Base-by-base conservation (phyloP, 2,888 invertebrate species). In the Piscicola geometra region DNA sequence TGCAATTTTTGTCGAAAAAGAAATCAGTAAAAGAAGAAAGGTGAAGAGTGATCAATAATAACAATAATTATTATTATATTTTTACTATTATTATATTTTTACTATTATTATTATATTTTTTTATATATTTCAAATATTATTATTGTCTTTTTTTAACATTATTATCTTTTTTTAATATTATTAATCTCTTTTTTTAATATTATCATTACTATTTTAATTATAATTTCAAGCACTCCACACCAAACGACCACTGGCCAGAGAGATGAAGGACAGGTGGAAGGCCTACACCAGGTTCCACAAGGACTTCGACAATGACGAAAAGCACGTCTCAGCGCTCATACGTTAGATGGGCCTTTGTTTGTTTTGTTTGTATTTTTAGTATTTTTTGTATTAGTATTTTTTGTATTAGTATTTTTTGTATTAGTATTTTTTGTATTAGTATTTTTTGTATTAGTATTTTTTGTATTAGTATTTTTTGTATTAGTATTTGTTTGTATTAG, bases 1-100 rank as follows among this genome's bases (percentile, higher is more conserved):
- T 33, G 52, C 25, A 35, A 18, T 35, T 35, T 1, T 60, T 36
- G 15, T 25, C 30, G 21, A 60, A 36, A 25, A 73, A 73, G 64
- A 73, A 73, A n/a, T 36, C 33, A 1, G n/a, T 35, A 1, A 73
- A 73, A 36, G 73, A 73, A 35, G 73, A 73, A 36, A 73, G 73
- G 73, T 73, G 25, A 12, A n/a, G 41, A 41, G 15, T 5, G 5
- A 41, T 41, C 15, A 41, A 9, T 41, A n/a, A n/a, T n/a, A n/a
- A n/a, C n/a, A n/a, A n/a, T n/a, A n/a, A n/a, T n/a, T n/a, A n/a
- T n/a, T n/a, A n/a, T n/a, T n/a, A n/a, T n/a, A n/a, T n/a, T 47
- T 47, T 47, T 47, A 15, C 21, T 47, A 15, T 47, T 9, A 9
- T 47, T 9, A 47, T 15, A 47, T 15, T 47, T 47, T 15, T 47